Evolutionary conservation across 37 sponge, comb jelly and placozoan species (phyloP).

Genomic region (Chondrosia reniformis): DNA sequence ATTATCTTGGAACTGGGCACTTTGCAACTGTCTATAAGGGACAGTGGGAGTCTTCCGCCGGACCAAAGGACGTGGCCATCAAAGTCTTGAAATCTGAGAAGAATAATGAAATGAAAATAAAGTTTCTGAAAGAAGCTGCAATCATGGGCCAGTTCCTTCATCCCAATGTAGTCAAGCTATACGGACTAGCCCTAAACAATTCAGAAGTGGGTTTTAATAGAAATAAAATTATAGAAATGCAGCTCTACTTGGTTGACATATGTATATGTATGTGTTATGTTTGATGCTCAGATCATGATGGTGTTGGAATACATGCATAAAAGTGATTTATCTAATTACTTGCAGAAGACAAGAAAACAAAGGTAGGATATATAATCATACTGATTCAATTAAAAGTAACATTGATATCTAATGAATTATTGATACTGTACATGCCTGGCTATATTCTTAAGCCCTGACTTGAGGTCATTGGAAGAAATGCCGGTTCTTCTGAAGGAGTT

Average conservation of each 20-base stretch:
- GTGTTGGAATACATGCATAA: constrained; percentile 1
- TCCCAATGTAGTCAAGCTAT: constrained; percentile 7
- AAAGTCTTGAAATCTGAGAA: neutral
- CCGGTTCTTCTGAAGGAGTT: neutral
- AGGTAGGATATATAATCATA: no score
- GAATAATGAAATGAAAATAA: neutral
- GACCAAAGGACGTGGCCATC: neutral
- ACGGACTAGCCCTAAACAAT: neutral
- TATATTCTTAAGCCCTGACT: neutral
- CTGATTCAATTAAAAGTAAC: no score
- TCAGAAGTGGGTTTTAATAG: neutral
- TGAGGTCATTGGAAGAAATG: no score
- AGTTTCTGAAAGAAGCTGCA: neutral
- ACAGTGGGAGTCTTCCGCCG: neutral
- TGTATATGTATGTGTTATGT: no score
- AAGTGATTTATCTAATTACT: neutral
- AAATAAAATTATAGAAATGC: no score
- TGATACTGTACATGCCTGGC: neutral
- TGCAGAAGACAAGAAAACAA: no score
- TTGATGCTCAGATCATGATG: neutral
- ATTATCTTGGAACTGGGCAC: neutral
- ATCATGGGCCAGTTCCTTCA: constrained; percentile 7
- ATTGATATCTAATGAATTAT: no score
- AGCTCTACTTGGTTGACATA: no score
- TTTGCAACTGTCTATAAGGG: constrained; percentile 1